A percentile compares a stretch with the other conserved stretches of the same genome.
phyloP scores from a whole-genome alignment of 2,113 vertebrate genomes.

The Phyllostomus hastatus region DNA sequence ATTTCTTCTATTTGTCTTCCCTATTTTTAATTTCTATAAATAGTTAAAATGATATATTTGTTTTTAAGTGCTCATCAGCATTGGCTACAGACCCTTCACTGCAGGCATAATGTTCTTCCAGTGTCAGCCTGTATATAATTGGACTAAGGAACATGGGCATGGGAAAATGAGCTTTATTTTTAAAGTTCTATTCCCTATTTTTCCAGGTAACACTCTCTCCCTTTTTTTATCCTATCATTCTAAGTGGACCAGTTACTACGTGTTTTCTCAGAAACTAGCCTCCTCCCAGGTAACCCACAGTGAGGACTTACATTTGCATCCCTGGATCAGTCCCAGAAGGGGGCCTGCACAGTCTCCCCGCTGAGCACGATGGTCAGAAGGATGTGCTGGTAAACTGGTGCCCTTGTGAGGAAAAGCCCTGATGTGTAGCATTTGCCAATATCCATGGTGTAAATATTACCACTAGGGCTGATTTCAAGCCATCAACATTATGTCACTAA shows the following conservation, averaged over 20 bases:
- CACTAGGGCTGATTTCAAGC: not conserved
- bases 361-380: not conserved
- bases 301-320: not conserved
- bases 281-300: not conserved
- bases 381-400: not conserved
- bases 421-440: not conserved
- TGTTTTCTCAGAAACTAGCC: not conserved
- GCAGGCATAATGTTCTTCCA: not conserved
- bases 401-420: not conserved
- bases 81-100: not conserved
- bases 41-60: constrained; percentile 3
- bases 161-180: not conserved
- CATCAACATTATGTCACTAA: not conserved
- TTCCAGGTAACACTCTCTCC: not conserved
- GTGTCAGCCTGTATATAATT: not conserved
- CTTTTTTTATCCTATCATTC: not conserved
- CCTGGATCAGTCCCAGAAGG: not conserved
- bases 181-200: not conserved
- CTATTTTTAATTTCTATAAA: constrained; percentile 24
- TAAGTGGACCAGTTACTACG: not conserved
- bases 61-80: constrained; percentile 34
- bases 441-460: not conserved
- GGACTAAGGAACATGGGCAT: not conserved
- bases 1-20: not conserved
- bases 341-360: not conserved